These are phyloP conservation scores for Meandrina meandrites DNA, from an alignment of 92 coral and sea anemone genomes.

Conservation along the genomic window DNA sequence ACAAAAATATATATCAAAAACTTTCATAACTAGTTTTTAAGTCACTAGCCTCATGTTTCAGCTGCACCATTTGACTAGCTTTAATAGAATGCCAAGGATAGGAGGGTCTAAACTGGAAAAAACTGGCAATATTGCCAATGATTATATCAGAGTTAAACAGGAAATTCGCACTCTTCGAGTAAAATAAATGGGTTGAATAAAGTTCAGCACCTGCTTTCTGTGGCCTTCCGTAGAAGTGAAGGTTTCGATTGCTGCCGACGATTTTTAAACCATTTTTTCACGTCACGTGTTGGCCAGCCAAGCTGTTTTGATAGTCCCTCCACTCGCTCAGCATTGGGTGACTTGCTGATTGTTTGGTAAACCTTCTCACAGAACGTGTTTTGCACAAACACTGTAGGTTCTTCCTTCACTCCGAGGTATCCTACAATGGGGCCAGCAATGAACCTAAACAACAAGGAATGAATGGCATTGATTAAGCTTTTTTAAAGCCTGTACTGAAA, in stretches of 20 bases:
- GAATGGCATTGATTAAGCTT: no score
- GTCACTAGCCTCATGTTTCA: no score
- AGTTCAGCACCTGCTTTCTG: constrained; percentile 66
- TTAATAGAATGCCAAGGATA: no score
- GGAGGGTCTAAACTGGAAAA: no score
- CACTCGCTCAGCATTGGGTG: constrained; percentile 79
- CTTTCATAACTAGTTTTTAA: no score
- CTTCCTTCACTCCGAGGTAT: constrained; percentile 82
- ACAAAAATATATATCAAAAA: no score
- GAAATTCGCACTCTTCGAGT: neutral
- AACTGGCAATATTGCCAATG: no score
- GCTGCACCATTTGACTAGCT: no score
- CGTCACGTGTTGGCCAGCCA: constrained; percentile 90
- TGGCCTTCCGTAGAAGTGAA: constrained; percentile 78
- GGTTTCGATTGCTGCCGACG: constrained; percentile 86
- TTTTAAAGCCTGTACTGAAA: no score
- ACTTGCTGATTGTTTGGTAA: constrained; percentile 83
- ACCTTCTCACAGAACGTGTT: constrained; percentile 94
- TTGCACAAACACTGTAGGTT: constrained; percentile 62
- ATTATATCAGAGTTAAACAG: no score
- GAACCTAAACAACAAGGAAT: constrained; percentile 53
- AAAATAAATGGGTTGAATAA: neutral
- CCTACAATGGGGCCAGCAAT: constrained; percentile 81
- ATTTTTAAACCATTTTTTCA: constrained; percentile 88
- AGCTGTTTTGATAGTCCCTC: constrained; percentile 90